A percentile compares a stretch with the other conserved stretches of the same genome.
These are phyloP conservation scores for Camponotus floridanus DNA, from an alignment of 1,140 invertebrate species.

Conservation along the genomic window DNA sequence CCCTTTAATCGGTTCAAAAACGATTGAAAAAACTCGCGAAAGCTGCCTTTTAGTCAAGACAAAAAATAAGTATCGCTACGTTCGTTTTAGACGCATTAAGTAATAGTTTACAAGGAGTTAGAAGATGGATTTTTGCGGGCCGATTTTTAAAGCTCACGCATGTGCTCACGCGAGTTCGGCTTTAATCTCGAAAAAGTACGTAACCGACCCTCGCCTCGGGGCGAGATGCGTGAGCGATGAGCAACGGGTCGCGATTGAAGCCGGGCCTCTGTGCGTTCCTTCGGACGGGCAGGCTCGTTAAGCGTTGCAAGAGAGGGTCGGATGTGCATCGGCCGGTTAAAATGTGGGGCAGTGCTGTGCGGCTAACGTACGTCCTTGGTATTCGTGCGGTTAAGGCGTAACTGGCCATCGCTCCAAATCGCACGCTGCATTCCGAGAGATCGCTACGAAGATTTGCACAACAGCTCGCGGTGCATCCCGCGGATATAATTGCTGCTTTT, in stretches of 20 bases:
- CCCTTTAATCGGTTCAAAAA: neutral
- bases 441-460: neutral
- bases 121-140: neutral
- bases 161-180: constrained; percentile 32
- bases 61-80: neutral
- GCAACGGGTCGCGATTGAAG: constrained; percentile 64
- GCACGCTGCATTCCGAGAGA: neutral
- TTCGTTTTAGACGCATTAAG: neutral
- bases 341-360: constrained; percentile 72
- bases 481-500: neutral
- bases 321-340: constrained; percentile 70
- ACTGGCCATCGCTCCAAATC: constrained; percentile 46
- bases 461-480: neutral
- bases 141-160: constrained; percentile 28
- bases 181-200: constrained; percentile 56
- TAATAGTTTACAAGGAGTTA: neutral
- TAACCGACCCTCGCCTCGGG: constrained; percentile 42
- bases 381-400: constrained; percentile 64
- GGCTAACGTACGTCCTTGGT: constrained; percentile 70
- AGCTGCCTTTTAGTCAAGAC: neutral
- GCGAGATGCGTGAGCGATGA: constrained; percentile 60
- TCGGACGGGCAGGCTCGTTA: constrained; percentile 51
- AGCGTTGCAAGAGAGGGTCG: constrained; percentile 67
- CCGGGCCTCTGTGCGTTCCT: constrained; percentile 56
- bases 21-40: neutral